phyloP scores from a whole-genome alignment of 2,797 vertebrate genomes.

The Megalops cyprinoides region DNA sequence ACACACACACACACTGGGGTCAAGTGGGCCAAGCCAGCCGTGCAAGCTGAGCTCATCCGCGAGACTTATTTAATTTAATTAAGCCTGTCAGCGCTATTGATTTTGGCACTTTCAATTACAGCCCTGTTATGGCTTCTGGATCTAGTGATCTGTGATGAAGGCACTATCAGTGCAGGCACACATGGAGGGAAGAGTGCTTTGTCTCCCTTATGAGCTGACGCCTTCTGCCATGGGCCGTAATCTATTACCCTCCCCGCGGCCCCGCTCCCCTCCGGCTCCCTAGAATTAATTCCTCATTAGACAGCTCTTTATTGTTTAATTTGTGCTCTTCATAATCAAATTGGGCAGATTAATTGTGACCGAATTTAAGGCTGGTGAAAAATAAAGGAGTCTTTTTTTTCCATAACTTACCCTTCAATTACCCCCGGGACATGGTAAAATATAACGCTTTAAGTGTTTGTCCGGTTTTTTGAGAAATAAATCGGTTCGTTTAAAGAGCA shows the following conservation, averaged over 20 bases:
- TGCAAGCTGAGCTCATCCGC: slow-evolving; percentile 75
- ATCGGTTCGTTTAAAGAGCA: slow-evolving; percentile 82
- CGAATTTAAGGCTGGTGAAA: slow-evolving; percentile 91
- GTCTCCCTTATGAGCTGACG: slow-evolving; percentile 87
- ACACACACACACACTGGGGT: slow-evolving; percentile 62
- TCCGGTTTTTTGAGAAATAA: slow-evolving; percentile 88
- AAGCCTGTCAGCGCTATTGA: slow-evolving; percentile 96
- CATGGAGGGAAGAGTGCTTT: slow-evolving; percentile 88
- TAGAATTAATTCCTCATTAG: slow-evolving; percentile 99
- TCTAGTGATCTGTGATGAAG: slow-evolving; percentile 97
- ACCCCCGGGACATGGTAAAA: slow-evolving; percentile 81
- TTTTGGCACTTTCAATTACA: slow-evolving; percentile 98
- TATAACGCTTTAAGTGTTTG: slow-evolving; percentile 77
- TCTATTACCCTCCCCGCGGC: slow-evolving; percentile 82
- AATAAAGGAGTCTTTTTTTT: slow-evolving; percentile 85
- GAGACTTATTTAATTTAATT: slow-evolving; percentile 99
- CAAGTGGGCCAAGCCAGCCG: slow-evolving; percentile 70
- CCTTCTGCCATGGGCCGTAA: slow-evolving; percentile 84
- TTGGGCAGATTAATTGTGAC: slow-evolving; percentile 99
- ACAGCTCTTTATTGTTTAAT: slow-evolving; percentile 99
- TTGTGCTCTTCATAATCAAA: slow-evolving; percentile 99
- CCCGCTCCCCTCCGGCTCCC: slow-evolving; percentile 85
- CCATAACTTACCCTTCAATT: slow-evolving; percentile 84
- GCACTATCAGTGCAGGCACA: slow-evolving; percentile 93
- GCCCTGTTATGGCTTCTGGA: slow-evolving; percentile 90